Base-by-base conservation (phyloP, 2,797 vertebrate genomes). In the Steatocranus sp. region DNA sequence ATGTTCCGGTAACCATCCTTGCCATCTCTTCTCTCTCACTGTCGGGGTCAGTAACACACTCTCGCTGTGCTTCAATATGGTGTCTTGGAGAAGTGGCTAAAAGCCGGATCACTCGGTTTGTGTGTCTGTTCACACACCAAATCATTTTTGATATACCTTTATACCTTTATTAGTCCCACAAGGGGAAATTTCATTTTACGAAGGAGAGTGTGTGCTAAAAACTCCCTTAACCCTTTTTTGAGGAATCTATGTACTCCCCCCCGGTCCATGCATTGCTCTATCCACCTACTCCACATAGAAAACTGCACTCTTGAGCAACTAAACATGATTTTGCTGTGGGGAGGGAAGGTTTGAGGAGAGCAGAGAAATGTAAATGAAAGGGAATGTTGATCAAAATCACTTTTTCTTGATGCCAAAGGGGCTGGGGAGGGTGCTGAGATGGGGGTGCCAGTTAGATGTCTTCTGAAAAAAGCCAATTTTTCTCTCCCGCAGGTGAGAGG, bases 11-110 rank as follows among this genome's bases (percentile, higher is more conserved):
- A 63, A 46, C 86, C 91, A 77, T 91, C 89, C 88, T 36, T 87
- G 81, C 63, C 79, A 51, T 89, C 78, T 82, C 61, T 80, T 80
- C 48, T 90, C 76, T 56, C 80, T 89, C 90, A 27, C 87, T 43
- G 23, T 32, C 76, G 88, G 90, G 87, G 81, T 86, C 79, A 63
- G 88, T 61, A 78, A 86, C 86, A 86, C 86, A 78, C 87, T 82
- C 92, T 90, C 5, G 86, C 93, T 93, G 93, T 84, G 93, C 90
- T 91, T 91, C 93, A 94, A 92, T 92, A 94, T 93, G 91, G 88
- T 83, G 85, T 90, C 87, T 91, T 87, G 75, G 86, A 76, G 80
- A 85, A 79, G 51, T 83, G 89, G 89, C 83, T 50, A 61, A 61
- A 63, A 54, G 86, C 80, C 91, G 82, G 30, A 84, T 51, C 12